Base-by-base conservation (phyloP, 2,888 invertebrate species). In the Eupeodes latifasciatus region DNA sequence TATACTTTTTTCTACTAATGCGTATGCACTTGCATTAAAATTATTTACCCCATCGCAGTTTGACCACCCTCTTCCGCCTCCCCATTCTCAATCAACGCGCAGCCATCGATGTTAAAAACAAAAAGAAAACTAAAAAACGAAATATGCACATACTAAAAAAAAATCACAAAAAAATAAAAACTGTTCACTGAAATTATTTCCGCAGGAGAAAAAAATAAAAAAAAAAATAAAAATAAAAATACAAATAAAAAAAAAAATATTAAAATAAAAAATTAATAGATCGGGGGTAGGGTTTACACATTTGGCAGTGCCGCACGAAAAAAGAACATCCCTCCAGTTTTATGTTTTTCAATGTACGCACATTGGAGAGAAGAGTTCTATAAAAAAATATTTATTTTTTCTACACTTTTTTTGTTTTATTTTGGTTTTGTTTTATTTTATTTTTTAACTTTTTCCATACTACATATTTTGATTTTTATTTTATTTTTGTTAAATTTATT, bases 191-290 rank as follows among this genome's bases (percentile, higher is more conserved):
- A 87, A 77, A 87, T 87, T 84, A 87, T 87, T 87, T 87, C 83
- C 87, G 87, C 83, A 87, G 84, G 44, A 77, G 66, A 76, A 87
- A 77, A 69, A 80, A 76, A 75, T 61, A 75, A 47, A 64, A 53
- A 74, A 66, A 66, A 53, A 44, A 51, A 57, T 5, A 4, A 66
- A 66, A 57, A 44, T 5, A n/a, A 5, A 49, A 53, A 44, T 40
- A 57, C 1, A 40, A 76, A 76, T 55, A 83, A 55, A 16, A 62
- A 69, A 69, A 74, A 55, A 81, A 80, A 62, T 87, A 87, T 83
- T 87, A 87, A 87, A 87, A 87, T 87, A 87, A 87, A 87, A 87
- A 84, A 87, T 87, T 83, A 87, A 87, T 87, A 87, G 87, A 84
- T 87, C 83, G 66, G 80, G 80, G 87, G 87, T 87, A 87, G 77